phyloP scores from a whole-genome alignment of 2,888 invertebrate species.

The Phengaris alcon region DNA sequence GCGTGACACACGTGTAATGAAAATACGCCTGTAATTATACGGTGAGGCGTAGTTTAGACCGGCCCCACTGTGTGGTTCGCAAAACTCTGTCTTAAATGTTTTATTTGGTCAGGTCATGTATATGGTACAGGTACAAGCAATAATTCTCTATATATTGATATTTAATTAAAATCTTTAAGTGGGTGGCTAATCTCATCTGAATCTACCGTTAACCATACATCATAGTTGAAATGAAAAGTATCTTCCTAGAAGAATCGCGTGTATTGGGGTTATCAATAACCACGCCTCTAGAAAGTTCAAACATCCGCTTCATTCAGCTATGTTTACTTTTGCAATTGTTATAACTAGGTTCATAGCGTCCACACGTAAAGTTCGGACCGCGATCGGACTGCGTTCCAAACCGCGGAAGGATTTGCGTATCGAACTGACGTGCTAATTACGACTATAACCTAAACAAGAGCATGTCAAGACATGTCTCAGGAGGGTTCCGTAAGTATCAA shows the following conservation, averaged over 20 bases:
- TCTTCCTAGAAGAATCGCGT: not conserved
- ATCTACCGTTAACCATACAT: not conserved
- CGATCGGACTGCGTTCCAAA: too few species aligned
- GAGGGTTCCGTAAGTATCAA: too few species aligned
- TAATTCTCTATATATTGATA: not conserved
- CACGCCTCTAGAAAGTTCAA: slow-evolving; percentile 22
- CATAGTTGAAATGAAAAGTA: slow-evolving; percentile 1
- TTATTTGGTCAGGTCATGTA: not conserved
- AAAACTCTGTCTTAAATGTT: too few species aligned
- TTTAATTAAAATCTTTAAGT: not conserved
- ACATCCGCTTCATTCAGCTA: not conserved
- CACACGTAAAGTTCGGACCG: too few species aligned
- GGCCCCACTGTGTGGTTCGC: too few species aligned
- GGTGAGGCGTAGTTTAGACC: too few species aligned
- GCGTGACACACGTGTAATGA: too few species aligned
- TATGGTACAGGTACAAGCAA: not conserved
- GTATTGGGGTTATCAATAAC: slow-evolving; percentile 6
- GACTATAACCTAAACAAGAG: too few species aligned
- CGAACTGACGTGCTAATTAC: too few species aligned
- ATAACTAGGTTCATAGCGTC: not conserved
- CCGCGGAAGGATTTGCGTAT: too few species aligned
- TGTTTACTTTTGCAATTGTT: not conserved
- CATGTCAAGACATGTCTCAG: too few species aligned
- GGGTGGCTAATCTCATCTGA: not conserved
- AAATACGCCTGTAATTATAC: too few species aligned